Percentiles rank a stretch among this genome's conserved stretches.
phyloP scores from a whole-genome alignment of 2,888 invertebrate genomes.

The Pyrocoelia pectoralis region DNA sequence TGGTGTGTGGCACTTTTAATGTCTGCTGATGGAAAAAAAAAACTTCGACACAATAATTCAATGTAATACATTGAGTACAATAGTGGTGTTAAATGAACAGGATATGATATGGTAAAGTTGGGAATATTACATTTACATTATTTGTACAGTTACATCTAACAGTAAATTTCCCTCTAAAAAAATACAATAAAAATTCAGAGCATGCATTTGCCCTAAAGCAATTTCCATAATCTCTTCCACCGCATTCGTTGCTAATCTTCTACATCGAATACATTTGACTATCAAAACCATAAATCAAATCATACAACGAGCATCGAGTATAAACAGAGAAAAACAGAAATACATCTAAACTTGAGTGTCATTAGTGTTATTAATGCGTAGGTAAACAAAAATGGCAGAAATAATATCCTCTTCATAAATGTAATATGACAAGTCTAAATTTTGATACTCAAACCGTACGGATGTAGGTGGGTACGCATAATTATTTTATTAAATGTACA shows the following conservation, averaged over 20 bases:
- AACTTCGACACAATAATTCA: too few species aligned
- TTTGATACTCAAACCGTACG: too few species aligned
- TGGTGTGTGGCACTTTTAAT: too few species aligned
- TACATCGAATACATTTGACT: constrained; percentile 37
- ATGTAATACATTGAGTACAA: too few species aligned
- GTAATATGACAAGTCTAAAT: too few species aligned
- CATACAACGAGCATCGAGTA: constrained; percentile 29
- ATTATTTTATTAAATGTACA: too few species aligned
- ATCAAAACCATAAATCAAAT: constrained; percentile 36
- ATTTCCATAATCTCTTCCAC: constrained; percentile 37
- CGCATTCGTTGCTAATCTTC: constrained; percentile 37
- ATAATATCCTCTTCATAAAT: too few species aligned
- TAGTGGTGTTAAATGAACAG: constrained; percentile 27
- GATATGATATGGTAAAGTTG: constrained; percentile 27
- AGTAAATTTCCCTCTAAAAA: constrained; percentile 28
- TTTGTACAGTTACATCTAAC: constrained; percentile 24
- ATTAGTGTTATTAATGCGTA: constrained; percentile 31
- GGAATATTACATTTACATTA: constrained; percentile 29
- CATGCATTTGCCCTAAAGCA: constrained; percentile 35
- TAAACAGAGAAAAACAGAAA: constrained; percentile 35
- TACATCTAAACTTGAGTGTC: constrained; percentile 30
- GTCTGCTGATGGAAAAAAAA: too few species aligned
- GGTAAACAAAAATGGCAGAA: constrained; percentile 23
- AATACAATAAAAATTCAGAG: constrained; percentile 34
- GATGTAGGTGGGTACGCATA: too few species aligned